phyloP scores from a whole-genome alignment of 1,140 invertebrate species.

The Drosophila nannoptera region DNA sequence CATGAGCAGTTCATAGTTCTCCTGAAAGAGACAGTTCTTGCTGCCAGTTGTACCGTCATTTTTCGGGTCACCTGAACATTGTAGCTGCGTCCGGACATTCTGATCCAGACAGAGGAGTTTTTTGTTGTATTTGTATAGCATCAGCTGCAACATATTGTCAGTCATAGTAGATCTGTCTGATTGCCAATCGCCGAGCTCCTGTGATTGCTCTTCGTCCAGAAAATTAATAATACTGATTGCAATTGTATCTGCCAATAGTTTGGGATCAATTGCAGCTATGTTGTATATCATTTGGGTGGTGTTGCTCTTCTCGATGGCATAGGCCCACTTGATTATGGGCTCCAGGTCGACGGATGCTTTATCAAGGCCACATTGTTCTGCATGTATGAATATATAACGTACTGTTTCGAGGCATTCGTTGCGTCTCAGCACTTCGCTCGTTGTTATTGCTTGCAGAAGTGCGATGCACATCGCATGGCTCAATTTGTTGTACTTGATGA shows the following conservation, averaged over 20 bases:
- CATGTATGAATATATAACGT: constrained; percentile 59
- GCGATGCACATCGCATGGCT: constrained; percentile 24
- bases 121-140: constrained; percentile 64
- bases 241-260: constrained; percentile 65
- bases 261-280: constrained; percentile 56
- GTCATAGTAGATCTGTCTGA: not conserved
- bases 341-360: constrained; percentile 51
- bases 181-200: constrained; percentile 13
- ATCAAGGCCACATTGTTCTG: constrained; percentile 49
- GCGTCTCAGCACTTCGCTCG: constrained; percentile 54
- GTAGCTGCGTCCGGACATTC: constrained; percentile 18
- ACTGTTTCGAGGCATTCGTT: constrained; percentile 68
- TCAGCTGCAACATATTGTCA: constrained; percentile 17
- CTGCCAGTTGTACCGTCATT: not conserved
- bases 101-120: constrained; percentile 51
- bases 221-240: constrained; percentile 74
- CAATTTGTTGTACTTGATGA: constrained; percentile 57
- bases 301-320: constrained; percentile 46
- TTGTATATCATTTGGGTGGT: constrained; percentile 61
- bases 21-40: constrained; percentile 65
- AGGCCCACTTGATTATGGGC: constrained; percentile 62
- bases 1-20: constrained; percentile 70
- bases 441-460: constrained; percentile 59
- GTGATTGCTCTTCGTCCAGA: constrained; percentile 52
- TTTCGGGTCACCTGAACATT: not conserved